Percentiles rank a stretch among this genome's conserved stretches.
These are phyloP conservation scores for Tortrix viridana DNA, from an alignment of 2,888 invertebrate genomes.

Conservation along the genomic window DNA sequence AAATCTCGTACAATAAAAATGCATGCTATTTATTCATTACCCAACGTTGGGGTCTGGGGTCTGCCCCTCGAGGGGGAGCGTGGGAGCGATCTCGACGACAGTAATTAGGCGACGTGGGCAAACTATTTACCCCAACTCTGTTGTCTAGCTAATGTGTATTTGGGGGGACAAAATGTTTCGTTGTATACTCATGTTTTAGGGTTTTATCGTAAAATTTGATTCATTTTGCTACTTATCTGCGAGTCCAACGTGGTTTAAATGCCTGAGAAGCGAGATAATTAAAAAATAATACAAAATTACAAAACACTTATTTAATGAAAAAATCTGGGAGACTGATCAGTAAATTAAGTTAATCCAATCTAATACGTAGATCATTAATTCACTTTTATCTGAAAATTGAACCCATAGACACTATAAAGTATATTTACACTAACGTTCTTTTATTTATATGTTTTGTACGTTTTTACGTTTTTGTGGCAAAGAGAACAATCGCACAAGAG, in stretches of 20 bases:
- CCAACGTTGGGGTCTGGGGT: slow-evolving; percentile 42
- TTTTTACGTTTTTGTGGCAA: slow-evolving; percentile 12
- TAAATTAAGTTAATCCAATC: too few species aligned
- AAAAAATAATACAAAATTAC: too few species aligned
- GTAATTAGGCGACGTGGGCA: slow-evolving; percentile 68
- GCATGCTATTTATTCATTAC: slow-evolving; percentile 42
- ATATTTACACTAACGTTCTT: neutral
- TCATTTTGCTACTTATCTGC: neutral
- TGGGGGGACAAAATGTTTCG: neutral
- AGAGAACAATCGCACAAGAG: slow-evolving; percentile 42
- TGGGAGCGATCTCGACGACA: slow-evolving; percentile 65
- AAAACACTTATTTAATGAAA: too few species aligned
- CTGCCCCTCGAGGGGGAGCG: slow-evolving; percentile 50
- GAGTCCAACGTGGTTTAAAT: too few species aligned
- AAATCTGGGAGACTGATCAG: too few species aligned
- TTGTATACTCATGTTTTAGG: neutral
- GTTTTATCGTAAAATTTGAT: neutral
- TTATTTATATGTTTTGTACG: neutral
- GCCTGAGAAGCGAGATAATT: too few species aligned
- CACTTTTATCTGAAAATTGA: too few species aligned
- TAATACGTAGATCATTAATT: too few species aligned
- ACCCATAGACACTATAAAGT: too few species aligned
- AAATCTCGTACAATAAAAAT: slow-evolving; percentile 38
- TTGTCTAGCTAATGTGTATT: slow-evolving; percentile 39
- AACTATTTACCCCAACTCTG: slow-evolving; percentile 48